Conservation (phyloP, 2,797 vertebrate species). For the Microchirus variegatus region DNA sequence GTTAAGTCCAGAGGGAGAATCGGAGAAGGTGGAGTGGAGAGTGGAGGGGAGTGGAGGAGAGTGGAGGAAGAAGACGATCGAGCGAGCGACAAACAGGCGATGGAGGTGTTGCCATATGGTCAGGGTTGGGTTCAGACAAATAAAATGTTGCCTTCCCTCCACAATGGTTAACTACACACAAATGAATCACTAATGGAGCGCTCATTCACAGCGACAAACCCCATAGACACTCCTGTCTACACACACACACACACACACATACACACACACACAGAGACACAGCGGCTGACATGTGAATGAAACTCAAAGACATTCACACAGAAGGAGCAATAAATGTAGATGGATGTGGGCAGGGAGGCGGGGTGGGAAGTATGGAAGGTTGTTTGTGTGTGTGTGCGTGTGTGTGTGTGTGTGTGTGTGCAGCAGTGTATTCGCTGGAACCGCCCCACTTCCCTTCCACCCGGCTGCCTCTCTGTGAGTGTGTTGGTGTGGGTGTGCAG, state of each 20-base stretch:
- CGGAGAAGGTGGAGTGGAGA: slow-evolving; percentile 17
- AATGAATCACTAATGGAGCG: slow-evolving; percentile 84
- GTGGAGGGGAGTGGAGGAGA: slow-evolving; percentile 1
- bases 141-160: slow-evolving; percentile 87
- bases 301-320: slow-evolving; percentile 72
- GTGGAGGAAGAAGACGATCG: slow-evolving; percentile 28
- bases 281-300: slow-evolving; percentile 74
- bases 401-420: slow-evolving; percentile 39
- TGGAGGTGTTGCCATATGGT: slow-evolving; percentile 88
- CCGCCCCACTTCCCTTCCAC: slow-evolving; percentile 73
- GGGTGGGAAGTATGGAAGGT: slow-evolving; percentile 45
- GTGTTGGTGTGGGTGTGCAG: slow-evolving; percentile 50
- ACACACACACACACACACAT: slow-evolving; percentile 4
- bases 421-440: slow-evolving; percentile 51
- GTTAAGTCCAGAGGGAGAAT: slow-evolving; percentile 21
- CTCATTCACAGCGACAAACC: slow-evolving; percentile 53
- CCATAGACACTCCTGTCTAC: slow-evolving; percentile 11
- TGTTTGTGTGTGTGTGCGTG: slow-evolving; percentile 55
- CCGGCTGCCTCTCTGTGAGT: slow-evolving; percentile 65
- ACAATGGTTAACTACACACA: slow-evolving; percentile 92
- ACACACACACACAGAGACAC: slow-evolving; percentile 42
- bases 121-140: slow-evolving; percentile 93
- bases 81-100: slow-evolving; percentile 28
- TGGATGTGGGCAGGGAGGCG: slow-evolving; percentile 50
- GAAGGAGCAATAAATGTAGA: slow-evolving; percentile 75